These are phyloP conservation scores for Hymenochirus boettgeri DNA, from an alignment of 2,113 vertebrate species.

Conservation along the genomic window DNA sequence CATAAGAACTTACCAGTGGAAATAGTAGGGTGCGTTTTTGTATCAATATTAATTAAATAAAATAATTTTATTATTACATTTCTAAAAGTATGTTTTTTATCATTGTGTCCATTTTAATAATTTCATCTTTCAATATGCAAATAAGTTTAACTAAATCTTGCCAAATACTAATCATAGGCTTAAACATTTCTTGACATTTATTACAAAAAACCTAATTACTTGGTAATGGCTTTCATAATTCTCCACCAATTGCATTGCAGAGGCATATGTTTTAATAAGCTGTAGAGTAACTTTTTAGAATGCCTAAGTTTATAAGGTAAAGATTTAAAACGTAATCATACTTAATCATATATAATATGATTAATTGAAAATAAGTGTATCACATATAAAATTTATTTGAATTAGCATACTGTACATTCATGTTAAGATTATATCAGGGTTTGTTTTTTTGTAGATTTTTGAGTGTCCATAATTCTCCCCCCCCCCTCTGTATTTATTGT, in stretches of 20 bases:
- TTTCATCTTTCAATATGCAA: constrained; percentile 29
- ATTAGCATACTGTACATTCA: too few relatives aligned
- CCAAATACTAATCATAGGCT: constrained; percentile 33
- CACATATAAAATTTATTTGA: too few relatives aligned
- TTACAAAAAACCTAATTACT: constrained; percentile 40
- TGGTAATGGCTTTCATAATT: constrained; percentile 38
- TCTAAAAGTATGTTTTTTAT: constrained; percentile 20
- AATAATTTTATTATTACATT: constrained; percentile 14
- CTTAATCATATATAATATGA: too few relatives aligned
- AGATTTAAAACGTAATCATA: too few relatives aligned
- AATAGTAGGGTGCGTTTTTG: constrained; percentile 6
- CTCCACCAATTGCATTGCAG: constrained; percentile 27
- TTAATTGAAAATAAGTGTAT: too few relatives aligned
- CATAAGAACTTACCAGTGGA: too few relatives aligned
- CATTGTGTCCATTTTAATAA: constrained; percentile 30
- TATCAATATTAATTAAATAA: constrained; percentile 34
- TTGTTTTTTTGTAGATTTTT: too few relatives aligned
- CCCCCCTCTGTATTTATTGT: too few relatives aligned
- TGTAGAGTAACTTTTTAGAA: constrained; percentile 20
- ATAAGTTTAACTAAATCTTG: constrained; percentile 28
- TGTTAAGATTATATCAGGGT: too few relatives aligned
- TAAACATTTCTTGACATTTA: constrained; percentile 40
- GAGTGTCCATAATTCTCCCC: too few relatives aligned
- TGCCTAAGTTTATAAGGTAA: background rate
- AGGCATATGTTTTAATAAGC: constrained; percentile 36